Conservation (phyloP, 1,140 invertebrate genomes). For the Macrobrachium rosenbergii region DNA sequence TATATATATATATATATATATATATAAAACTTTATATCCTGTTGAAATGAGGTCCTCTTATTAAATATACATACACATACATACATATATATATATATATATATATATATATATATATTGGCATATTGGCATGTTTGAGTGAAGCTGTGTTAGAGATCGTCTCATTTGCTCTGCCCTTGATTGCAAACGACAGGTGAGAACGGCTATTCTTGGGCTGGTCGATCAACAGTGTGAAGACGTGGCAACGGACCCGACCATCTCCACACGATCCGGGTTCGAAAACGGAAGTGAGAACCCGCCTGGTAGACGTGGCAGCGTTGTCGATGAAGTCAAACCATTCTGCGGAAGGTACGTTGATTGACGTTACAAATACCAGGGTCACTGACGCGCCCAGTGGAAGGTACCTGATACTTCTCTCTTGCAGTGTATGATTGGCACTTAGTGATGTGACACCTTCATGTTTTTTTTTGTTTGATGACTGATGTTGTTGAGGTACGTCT, state of each 20-base stretch:
- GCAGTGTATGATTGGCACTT: too few species aligned
- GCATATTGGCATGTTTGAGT: too few species aligned
- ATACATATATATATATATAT: not conserved
- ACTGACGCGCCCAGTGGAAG: too few species aligned
- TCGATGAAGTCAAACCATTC: slow-evolving; percentile 1
- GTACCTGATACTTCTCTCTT: too few species aligned
- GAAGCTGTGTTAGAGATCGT: too few species aligned
- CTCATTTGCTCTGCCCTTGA: too few species aligned
- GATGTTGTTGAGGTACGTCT: too few species aligned
- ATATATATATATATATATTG: slow-evolving; percentile 13
- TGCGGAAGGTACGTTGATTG: slow-evolving; percentile 10
- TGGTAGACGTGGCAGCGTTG: not conserved
- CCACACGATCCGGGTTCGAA: not conserved
- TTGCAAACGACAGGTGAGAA: not conserved
- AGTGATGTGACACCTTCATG: too few species aligned
- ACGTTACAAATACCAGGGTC: not conserved
- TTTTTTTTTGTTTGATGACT: too few species aligned
- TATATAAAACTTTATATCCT: too few species aligned
- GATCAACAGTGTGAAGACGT: slow-evolving; percentile 12
- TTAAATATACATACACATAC: not conserved
- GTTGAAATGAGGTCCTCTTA: too few species aligned
- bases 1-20: not conserved
- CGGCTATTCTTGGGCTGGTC: not conserved
- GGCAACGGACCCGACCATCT: not conserved
- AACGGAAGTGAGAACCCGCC: not conserved